phyloP scores from a whole-genome alignment of 2,113 vertebrate genomes.

The Numenius arquata region DNA sequence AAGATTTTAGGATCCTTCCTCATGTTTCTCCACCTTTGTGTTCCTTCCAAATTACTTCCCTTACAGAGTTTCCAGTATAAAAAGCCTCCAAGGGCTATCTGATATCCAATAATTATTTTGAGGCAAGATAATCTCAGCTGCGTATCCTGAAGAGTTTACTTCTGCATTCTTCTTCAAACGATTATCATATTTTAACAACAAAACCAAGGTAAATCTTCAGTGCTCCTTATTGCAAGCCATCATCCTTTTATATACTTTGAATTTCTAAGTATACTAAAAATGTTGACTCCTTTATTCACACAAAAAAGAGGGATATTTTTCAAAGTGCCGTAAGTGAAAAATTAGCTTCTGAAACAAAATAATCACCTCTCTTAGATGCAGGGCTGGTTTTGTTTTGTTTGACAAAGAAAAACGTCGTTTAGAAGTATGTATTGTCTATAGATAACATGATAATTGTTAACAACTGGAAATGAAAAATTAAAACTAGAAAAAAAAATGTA shows the following conservation, averaged over 20 bases:
- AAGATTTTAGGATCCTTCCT: background rate
- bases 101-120: background rate
- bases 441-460: background rate
- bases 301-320: background rate
- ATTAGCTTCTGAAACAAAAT: background rate
- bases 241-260: background rate
- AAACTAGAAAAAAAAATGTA: constrained; percentile 53
- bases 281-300: background rate
- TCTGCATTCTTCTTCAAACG: background rate
- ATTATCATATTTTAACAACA: background rate
- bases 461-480: background rate
- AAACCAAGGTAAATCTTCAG: background rate
- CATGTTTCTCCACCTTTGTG: background rate
- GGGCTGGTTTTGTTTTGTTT: background rate
- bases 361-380: background rate
- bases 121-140: background rate
- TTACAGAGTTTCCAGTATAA: background rate
- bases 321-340: background rate
- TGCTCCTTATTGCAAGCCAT: background rate
- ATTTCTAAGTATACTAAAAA: background rate
- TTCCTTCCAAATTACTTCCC: background rate
- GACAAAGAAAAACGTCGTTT: background rate
- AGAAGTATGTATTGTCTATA: background rate
- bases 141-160: background rate
- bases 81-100: background rate